Evolutionary conservation across 2,888 invertebrate genomes (phyloP), one percentile per base, ranked within the genome.

Genomic region (Luperina testacea): DNA sequence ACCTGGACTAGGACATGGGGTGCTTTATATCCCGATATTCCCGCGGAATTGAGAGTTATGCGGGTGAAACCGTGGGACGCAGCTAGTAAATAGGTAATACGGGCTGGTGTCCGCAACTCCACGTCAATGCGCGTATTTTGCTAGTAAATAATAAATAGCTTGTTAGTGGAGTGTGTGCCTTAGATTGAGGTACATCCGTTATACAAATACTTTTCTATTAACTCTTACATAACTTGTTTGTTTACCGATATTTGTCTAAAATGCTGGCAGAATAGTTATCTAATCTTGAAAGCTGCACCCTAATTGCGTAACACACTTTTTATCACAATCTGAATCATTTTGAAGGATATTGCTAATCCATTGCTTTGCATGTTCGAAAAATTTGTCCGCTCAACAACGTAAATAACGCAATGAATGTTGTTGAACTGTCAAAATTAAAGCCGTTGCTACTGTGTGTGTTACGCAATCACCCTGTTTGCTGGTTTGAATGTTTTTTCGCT

Each of bases 171-270:
- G 24, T 20, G 59, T 27, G 6, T 27, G 27, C 84, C 45, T 84
- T 67, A 27, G 15, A n/a, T 57, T 38, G 15, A 51, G 32, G 3
- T 32, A 59, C 57, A 20, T 32, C 1, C n/a, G 24, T 8, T 45
- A 13, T 6, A 65, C 53, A 78, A 78, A 84, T 84, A 84, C 8
- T 68, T 53, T 38, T 68, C 45, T 48, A 6, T 83, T 38, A 57
- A 45, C 38, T 83, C 17, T 83, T 38, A 61, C 67, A 38, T 45
- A 82, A 38, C 67, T 68, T 65, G 53, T 74, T 68, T 65, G 53
- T 74, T 57, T 38, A 63, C 61, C 67, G 77, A 68, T 82, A n/a
- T 53, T 53, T 82, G n/a, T 45, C 5, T 53, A 38, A 53, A 32
- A 45, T 8, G 8, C n/a, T 24, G 15, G 15, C 38, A 17, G 32